Evolutionary conservation across 2,888 invertebrate genomes (phyloP).

Genomic region (Lasioglossum oenotherae): DNA sequence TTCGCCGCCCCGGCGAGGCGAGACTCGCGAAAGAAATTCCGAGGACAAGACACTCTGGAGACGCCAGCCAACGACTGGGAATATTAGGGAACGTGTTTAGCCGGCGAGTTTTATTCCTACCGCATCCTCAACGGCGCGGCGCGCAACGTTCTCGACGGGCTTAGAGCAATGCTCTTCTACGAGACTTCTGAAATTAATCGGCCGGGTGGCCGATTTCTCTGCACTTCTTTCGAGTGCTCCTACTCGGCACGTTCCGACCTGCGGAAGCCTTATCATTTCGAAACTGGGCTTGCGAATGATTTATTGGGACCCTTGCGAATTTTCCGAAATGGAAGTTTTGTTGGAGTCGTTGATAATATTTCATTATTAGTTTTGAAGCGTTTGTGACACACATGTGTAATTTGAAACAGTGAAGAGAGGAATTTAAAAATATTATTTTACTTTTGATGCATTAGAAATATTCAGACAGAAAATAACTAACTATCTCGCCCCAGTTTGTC

Average conservation of each 20-base stretch:
- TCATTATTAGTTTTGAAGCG: no score
- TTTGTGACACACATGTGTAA: no score
- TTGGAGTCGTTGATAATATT: background rate
- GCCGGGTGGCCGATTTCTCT: background rate
- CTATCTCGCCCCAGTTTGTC: no score
- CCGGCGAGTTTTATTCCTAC: conserved; percentile 5
- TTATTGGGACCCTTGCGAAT: background rate
- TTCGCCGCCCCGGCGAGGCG: conserved; percentile 10
- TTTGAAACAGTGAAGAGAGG: no score
- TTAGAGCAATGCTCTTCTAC: background rate
- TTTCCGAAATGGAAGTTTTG: background rate
- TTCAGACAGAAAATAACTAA: no score
- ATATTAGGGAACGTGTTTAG: background rate
- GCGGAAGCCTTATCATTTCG: background rate
- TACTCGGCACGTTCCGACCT: background rate
- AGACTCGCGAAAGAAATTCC: conserved; percentile 21
- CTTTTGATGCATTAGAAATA: no score
- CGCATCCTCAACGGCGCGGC: background rate
- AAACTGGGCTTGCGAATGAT: background rate
- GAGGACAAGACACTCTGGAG: background rate
- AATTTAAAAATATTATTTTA: no score
- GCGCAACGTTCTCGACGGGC: background rate
- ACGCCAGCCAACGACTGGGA: background rate
- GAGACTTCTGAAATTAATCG: conserved; percentile 1
- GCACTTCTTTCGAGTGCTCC: background rate